Evolutionary conservation across 2,797 vertebrate species (phyloP).

Genomic region (Halcyon badia): DNA sequence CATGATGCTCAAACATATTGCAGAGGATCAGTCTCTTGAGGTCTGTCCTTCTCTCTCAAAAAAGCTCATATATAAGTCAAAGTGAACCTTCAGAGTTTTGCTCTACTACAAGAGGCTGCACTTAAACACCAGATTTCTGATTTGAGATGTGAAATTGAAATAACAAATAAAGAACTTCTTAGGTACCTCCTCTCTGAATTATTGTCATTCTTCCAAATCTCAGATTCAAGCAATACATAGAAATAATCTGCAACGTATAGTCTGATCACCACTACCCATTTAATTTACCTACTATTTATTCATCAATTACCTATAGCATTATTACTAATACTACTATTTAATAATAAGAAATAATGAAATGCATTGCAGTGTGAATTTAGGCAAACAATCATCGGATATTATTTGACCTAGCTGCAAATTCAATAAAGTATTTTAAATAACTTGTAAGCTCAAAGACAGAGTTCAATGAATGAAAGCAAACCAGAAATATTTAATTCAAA

Average conservation of each 20-base stretch:
- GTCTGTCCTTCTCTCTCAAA: not conserved
- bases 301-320: not conserved
- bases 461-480: not conserved
- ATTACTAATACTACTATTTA: not conserved
- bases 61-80: not conserved
- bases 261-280: not conserved
- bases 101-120: not conserved
- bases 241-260: not conserved
- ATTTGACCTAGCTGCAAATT: not conserved
- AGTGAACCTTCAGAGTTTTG: not conserved
- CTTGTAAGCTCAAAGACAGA: not conserved
- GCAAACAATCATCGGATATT: not conserved
- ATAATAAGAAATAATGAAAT: not conserved
- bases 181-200: not conserved
- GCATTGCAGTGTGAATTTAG: not conserved
- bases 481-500: not conserved
- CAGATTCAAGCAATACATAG: not conserved
- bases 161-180: not conserved
- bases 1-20: not conserved
- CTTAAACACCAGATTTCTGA: not conserved
- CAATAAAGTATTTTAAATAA: not conserved
- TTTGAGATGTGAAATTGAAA: not conserved
- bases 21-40: not conserved
- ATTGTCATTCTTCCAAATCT: not conserved
- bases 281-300: not conserved